Conservation (phyloP, 2,888 invertebrate genomes). For the Philonicus albiceps region DNA sequence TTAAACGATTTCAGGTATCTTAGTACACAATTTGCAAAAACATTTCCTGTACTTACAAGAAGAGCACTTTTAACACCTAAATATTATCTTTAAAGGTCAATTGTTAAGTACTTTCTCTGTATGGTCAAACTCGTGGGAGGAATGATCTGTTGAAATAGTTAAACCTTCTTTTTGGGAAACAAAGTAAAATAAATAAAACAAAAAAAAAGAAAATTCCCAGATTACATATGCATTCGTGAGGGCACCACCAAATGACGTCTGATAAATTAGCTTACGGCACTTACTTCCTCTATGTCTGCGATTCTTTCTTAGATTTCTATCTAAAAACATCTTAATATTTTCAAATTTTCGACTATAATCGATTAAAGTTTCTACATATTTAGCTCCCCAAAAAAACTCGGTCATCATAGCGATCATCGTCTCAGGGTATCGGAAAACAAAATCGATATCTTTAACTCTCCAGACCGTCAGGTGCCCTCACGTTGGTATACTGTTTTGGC, state of each 20-base stretch:
- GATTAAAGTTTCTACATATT: constrained; percentile 29
- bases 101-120: not conserved
- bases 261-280: constrained; percentile 8
- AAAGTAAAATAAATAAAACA: too few species aligned
- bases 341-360: not conserved
- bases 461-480: constrained; percentile 66
- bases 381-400: constrained; percentile 28
- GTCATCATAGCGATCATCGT: constrained; percentile 17
- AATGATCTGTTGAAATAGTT: not conserved
- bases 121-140: not conserved
- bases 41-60: not conserved
- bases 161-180: not conserved
- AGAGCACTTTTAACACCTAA: not conserved
- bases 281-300: not conserved
- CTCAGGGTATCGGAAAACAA: constrained; percentile 10
- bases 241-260: constrained; percentile 29
- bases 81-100: not conserved
- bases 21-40: not conserved
- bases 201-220: not conserved
- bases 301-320: not conserved
- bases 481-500: constrained; percentile 91
- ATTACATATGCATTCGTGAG: not conserved
- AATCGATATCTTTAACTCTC: not conserved
- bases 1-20: not conserved
- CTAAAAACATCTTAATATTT: not conserved